A percentile compares a stretch with the other conserved stretches of the same genome.
These are phyloP conservation scores for Lophius americanus DNA, from an alignment of 2,797 vertebrate species.

Conservation along the genomic window DNA sequence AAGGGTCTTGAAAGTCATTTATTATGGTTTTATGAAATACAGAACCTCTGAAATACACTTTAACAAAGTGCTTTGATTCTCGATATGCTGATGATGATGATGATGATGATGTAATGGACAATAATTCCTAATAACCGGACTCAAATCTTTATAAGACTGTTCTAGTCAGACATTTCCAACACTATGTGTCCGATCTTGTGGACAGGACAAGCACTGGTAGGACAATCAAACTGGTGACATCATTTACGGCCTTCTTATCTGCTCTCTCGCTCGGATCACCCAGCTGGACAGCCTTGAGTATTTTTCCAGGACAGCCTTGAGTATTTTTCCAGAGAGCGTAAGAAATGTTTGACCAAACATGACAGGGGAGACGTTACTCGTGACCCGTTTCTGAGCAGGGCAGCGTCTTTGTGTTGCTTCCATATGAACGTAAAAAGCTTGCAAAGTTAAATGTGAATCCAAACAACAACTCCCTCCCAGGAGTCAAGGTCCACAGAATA, in stretches of 20 bases:
- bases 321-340: slow-evolving; percentile 43
- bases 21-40: no score
- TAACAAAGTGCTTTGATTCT: no score
- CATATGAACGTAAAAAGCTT: slow-evolving; percentile 3
- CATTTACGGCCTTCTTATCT: slow-evolving; percentile 64
- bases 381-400: neutral
- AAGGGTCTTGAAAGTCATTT: no score
- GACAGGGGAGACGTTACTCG: slow-evolving; percentile 11
- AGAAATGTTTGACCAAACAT: slow-evolving; percentile 27
- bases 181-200: neutral
- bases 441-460: slow-evolving; percentile 61
- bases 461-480: slow-evolving; percentile 38
- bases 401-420: neutral
- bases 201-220: neutral
- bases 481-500: slow-evolving; percentile 66
- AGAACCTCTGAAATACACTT: no score
- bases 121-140: slow-evolving; percentile 3
- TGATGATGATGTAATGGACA: slow-evolving; percentile 18
- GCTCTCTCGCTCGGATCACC: slow-evolving; percentile 28
- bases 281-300: slow-evolving; percentile 42
- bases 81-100: no score
- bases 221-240: slow-evolving; percentile 17
- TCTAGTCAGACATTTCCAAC: slow-evolving; percentile 8
- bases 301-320: slow-evolving; percentile 54
- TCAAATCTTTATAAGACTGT: slow-evolving; percentile 4